A percentile compares a stretch with the other conserved stretches of the same genome.
phyloP scores from a whole-genome alignment of 2,888 invertebrate species.

The Drosophila mimetica region DNA sequence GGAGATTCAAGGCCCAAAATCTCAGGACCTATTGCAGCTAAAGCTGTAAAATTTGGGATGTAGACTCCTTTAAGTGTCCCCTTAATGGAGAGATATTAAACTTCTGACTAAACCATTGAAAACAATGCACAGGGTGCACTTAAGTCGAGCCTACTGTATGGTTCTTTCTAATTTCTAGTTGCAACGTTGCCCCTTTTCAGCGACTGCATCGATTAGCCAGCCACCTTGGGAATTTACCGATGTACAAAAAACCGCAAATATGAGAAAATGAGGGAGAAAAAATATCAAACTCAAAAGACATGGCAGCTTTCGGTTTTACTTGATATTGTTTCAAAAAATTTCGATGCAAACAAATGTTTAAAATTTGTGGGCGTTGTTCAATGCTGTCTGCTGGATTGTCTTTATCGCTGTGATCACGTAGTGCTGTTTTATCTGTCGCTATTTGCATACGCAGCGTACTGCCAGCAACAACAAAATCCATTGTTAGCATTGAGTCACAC shows the following conservation, averaged over 20 bases:
- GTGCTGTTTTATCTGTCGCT: slow-evolving; percentile 63
- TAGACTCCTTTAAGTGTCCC: neutral
- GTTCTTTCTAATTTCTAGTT: slow-evolving; percentile 18
- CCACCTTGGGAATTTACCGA: slow-evolving; percentile 63
- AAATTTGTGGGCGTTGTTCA: slow-evolving; percentile 68
- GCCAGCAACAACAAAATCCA: slow-evolving; percentile 44
- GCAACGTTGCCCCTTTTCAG: slow-evolving; percentile 64
- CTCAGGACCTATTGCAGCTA: neutral
- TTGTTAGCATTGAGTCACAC: slow-evolving; percentile 53
- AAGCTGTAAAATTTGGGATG: neutral
- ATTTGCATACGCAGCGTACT: slow-evolving; percentile 71
- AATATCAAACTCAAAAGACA: slow-evolving; percentile 27
- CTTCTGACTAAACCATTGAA: neutral
- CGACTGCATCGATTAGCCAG: slow-evolving; percentile 67
- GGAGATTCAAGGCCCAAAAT: neutral
- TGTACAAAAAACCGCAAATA: slow-evolving; percentile 55
- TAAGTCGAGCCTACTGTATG: neutral
- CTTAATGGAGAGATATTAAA: neutral
- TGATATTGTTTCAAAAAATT: slow-evolving; percentile 27
- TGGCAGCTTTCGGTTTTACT: slow-evolving; percentile 64
- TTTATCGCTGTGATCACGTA: slow-evolving; percentile 71
- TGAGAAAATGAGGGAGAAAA: slow-evolving; percentile 32
- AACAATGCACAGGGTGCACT: neutral
- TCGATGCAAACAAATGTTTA: slow-evolving; percentile 59
- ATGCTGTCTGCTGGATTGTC: slow-evolving; percentile 44